Evolutionary conservation across 1,140 invertebrate species (phyloP).

Genomic region (Galleria mellonella): DNA sequence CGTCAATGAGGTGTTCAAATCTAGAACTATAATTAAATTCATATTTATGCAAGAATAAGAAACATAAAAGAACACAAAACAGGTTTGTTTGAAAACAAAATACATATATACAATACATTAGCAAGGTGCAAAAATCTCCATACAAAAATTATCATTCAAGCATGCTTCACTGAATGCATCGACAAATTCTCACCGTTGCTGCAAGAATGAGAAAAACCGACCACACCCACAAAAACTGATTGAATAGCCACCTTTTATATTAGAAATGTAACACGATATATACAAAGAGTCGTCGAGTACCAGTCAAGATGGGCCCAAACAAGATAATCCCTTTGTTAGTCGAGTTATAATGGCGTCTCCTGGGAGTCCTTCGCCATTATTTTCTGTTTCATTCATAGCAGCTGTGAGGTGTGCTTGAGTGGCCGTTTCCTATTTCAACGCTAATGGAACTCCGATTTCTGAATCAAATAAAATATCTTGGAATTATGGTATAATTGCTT

Average conservation of each 20-base stretch:
- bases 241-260: slow-evolving; percentile 45
- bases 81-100: not conserved
- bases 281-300: slow-evolving; percentile 57
- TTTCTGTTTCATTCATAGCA: slow-evolving; percentile 61
- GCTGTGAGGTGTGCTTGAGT: slow-evolving; percentile 48
- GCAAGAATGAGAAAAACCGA: slow-evolving; percentile 44
- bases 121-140: slow-evolving; percentile 39
- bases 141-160: slow-evolving; percentile 21
- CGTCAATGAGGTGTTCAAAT: too few relatives aligned
- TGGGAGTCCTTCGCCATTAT: slow-evolving; percentile 56
- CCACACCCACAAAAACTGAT: slow-evolving; percentile 66
- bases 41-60: too few relatives aligned
- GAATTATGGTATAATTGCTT: too few relatives aligned
- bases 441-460: slow-evolving; percentile 54
- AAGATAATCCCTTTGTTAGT: slow-evolving; percentile 73
- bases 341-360: slow-evolving; percentile 66
- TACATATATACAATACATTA: slow-evolving; percentile 23
- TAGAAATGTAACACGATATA: slow-evolving; percentile 62
- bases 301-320: slow-evolving; percentile 71
- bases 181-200: slow-evolving; percentile 44
- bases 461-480: not conserved
- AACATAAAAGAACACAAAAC: too few relatives aligned
- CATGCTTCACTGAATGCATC: slow-evolving; percentile 22
- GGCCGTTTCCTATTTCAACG: slow-evolving; percentile 57
- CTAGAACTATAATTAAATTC: too few relatives aligned